These are phyloP conservation scores for Cynoglossus semilaevis DNA, from an alignment of 2,113 vertebrate species.

Conservation along the genomic window DNA sequence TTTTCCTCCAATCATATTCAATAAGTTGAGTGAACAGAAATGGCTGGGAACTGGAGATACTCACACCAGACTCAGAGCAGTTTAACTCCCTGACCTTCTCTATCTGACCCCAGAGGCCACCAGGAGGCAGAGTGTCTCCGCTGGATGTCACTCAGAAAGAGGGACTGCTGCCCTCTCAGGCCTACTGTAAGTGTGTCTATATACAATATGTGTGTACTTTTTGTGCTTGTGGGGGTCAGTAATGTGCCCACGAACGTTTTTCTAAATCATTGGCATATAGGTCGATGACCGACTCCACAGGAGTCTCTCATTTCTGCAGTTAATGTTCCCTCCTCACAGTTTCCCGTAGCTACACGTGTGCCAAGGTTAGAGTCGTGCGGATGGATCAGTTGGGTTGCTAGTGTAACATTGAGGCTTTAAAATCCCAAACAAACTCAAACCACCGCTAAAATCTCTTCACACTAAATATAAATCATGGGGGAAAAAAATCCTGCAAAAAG, in stretches of 20 bases:
- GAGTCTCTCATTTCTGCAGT: too few relatives aligned
- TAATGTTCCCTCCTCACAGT: too few relatives aligned
- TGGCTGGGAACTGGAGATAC: conserved; percentile 31
- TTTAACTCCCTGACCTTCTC: conserved; percentile 47
- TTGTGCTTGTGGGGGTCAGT: not conserved
- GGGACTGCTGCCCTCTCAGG: conserved; percentile 24
- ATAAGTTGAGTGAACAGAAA: conserved; percentile 35
- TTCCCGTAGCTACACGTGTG: not conserved
- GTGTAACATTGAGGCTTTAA: not conserved
- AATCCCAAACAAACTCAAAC: not conserved
- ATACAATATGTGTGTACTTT: not conserved
- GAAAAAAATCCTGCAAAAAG: too few relatives aligned
- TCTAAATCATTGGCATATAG: too few relatives aligned
- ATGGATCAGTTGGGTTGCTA: not conserved
- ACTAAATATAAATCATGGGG: too few relatives aligned
- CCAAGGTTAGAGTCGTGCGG: not conserved
- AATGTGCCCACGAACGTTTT: too few relatives aligned
- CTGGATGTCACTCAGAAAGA: conserved; percentile 24
- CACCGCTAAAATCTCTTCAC: not conserved
- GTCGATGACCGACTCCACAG: too few relatives aligned
- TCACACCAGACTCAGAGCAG: conserved; percentile 22
- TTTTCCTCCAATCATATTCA: conserved; percentile 20
- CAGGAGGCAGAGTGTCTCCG: conserved; percentile 15
- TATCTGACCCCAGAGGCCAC: conserved; percentile 44
- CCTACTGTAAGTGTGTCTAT: not conserved